Evolutionary conservation across 2,797 vertebrate species (phyloP), one percentile per base, ranked within the genome.

Genomic region (Calcarius lapponicus): DNA sequence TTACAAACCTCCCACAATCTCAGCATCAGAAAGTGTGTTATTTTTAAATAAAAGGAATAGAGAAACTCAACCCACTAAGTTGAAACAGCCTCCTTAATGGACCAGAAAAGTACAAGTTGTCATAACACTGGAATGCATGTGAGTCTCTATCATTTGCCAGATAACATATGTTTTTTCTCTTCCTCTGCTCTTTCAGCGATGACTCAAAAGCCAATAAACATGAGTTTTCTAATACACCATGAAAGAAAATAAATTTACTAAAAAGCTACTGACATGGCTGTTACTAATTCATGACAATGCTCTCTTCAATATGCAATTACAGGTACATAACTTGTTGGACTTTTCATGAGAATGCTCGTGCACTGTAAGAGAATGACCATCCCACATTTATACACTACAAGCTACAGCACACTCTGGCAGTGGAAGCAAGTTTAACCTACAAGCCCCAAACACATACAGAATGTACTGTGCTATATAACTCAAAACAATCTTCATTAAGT

Each of bases 61-160:
- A 75, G 47, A 29, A 90, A 50, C 72, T 87, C 53, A 91, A 74
- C 86, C 53, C 93, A 75, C 54, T 76, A 78, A 93, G 51, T 58
- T 74, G 84, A 78, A 93, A 86, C 70, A 92, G 86, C 66, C 93
- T 92, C 84, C 79, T 93, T 92, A 92, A 95, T 31, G 83, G 62
- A 73, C 64, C 54, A 83, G 66, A 79, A 95, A 96, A 94, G 58
- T 76, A 43, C 66, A 94, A 95, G 86, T 34, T 87, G 70, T 86
- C 87, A 24, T 92, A 87, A 87, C 62, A 85, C 65, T 54, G 47
- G 43, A 81, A 96, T 54, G 47, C 36, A 71, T 76, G 45, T 32
- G 34, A 21, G 62, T 92, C 48, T 86, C 73, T 50, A 70, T 95
- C 71, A 92, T 95, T 86, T 91, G 80, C 62, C 71, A 96, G 70